Percentiles rank a stretch among this genome's conserved stretches.
Evolutionary conservation across 2,888 invertebrate genomes (phyloP).

Genomic region (Petrophora chlorosata): DNA sequence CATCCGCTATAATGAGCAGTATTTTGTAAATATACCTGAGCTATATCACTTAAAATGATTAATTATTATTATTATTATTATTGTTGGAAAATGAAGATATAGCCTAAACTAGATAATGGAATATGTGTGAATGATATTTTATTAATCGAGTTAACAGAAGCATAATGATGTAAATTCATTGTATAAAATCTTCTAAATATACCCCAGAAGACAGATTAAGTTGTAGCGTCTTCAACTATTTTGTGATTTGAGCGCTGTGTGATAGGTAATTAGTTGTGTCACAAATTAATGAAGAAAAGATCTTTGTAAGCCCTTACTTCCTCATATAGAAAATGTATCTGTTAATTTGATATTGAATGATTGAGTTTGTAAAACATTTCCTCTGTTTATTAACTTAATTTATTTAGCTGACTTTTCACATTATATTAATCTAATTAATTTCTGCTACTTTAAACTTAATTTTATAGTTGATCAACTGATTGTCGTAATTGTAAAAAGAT

Average conservation of each 20-base stretch:
- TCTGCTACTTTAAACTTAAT: conserved; percentile 59
- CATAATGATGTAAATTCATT: conserved; percentile 62
- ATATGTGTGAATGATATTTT: conserved; percentile 63
- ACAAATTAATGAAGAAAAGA: conserved; percentile 63
- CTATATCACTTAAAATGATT: conserved; percentile 57
- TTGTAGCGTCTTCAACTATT: conserved; percentile 48
- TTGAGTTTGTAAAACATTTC: conserved; percentile 36
- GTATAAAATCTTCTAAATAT: conserved; percentile 40
- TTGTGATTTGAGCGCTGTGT: conserved; percentile 57
- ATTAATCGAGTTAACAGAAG: conserved; percentile 29
- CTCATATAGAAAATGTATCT: conserved; percentile 52
- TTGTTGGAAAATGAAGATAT: conserved; percentile 59
- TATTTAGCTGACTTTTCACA: conserved; percentile 48
- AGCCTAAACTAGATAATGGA: conserved; percentile 60
- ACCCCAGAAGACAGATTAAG: conserved; percentile 18
- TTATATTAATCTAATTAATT: conserved; percentile 44
- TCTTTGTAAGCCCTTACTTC: conserved; percentile 52
- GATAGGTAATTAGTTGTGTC: conserved; percentile 56
- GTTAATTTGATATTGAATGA: conserved; percentile 40
- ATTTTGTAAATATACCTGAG: conserved; percentile 76
- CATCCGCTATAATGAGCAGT: conserved; percentile 66
- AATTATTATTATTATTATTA: conserved; percentile 31
- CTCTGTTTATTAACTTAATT: conserved; percentile 42
- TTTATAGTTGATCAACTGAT: conserved; percentile 52
- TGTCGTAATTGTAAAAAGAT: conserved; percentile 61